These are phyloP conservation scores for Acipenser oxyrinchus DNA, from an alignment of 2,797 vertebrate species.

Conservation along the genomic window DNA sequence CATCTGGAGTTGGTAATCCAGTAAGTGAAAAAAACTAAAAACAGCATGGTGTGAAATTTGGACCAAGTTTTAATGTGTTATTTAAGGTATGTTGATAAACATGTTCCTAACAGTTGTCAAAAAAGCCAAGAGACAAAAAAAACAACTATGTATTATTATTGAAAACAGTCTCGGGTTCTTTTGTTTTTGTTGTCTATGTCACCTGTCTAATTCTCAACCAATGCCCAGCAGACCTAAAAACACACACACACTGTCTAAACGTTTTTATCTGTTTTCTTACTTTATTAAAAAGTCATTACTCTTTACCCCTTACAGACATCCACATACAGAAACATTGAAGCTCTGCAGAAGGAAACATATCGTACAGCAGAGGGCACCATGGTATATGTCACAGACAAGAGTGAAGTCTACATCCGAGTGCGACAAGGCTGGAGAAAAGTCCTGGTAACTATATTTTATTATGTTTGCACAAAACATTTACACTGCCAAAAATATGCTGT, in stretches of 20 bases:
- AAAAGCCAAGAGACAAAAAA: too few species aligned
- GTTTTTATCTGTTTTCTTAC: not conserved
- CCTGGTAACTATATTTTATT: constrained; percentile 58
- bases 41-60: not conserved
- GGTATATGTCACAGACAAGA: constrained; percentile 62
- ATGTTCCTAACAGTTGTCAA: too few species aligned
- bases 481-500: too few species aligned
- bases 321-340: constrained; percentile 59
- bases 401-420: constrained; percentile 81
- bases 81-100: too few species aligned
- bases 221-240: not conserved
- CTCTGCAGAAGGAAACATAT: constrained; percentile 69
- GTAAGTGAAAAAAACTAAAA: constrained; percentile 52
- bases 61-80: too few species aligned
- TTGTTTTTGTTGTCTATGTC: too few species aligned
- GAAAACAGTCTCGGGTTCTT: too few species aligned
- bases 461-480: too few species aligned
- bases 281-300: not conserved
- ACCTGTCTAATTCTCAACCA: too few species aligned
- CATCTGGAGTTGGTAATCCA: constrained; percentile 59
- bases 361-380: constrained; percentile 71
- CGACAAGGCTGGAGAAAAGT: constrained; percentile 85
- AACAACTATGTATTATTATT: too few species aligned
- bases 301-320: constrained; percentile 54
- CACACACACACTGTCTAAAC: not conserved